Base-by-base conservation (phyloP, 2,888 invertebrate genomes). In the Endotricha flammealis region DNA sequence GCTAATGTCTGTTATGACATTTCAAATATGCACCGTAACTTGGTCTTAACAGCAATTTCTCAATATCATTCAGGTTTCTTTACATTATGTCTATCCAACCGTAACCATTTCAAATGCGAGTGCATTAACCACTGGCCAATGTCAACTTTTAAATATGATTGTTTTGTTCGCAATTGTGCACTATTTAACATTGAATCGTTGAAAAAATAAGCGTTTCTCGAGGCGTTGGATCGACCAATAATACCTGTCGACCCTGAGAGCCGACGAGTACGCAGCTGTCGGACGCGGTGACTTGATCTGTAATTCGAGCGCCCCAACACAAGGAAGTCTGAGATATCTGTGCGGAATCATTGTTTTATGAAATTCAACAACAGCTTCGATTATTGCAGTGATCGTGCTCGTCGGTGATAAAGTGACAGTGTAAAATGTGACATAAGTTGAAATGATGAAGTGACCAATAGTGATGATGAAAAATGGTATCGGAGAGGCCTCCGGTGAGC, bases 171-270 rank as follows among this genome's bases (percentile, higher is more conserved):
- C 64, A 69, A 63, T 66, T 65, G 53, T 37, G 39, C 50, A 38
- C 46, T 45, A 49, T 55, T 65, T 68, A 72, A 48, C 71, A 70
- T 73, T 80, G 75, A 68, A 71, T 61, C 57, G 44, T 57, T 58
- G 61, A 80, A 81, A 77, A 81, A 80, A 68, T 47, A 47, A 53
- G 59, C 57, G 51, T 57, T 50, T 47, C 42, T 49, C 54, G 49
- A 48, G 20, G 45, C 58, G 57, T 60, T 67, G 67, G 58, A 59
- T 60, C 63, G 58, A 58, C 61, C 62, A 65, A 53, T 61, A 61
- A 65, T 57, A 82, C 81, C 68, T 65, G 85, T 77, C 63, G 85
- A 78, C 85, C 85, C 81, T 85, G 85, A 82, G 20, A 20, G 68
- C 48, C 64, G 64, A 53, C 60, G 60, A 61, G 63, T 66, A 56